Conservation (phyloP, 1,140 invertebrate species). For the Nephotettix cincticeps region DNA sequence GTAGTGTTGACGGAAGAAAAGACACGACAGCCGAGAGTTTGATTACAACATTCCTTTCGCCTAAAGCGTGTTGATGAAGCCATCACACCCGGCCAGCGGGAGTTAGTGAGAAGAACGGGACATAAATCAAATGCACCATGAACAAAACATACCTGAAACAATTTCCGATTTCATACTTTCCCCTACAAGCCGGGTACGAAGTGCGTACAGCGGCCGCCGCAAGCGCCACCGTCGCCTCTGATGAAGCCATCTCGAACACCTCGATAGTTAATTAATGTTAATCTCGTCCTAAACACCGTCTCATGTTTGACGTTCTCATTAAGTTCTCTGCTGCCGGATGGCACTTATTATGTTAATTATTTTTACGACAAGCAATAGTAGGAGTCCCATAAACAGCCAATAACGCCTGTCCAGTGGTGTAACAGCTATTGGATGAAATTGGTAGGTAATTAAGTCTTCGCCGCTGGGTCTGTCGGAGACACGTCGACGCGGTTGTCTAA, state of each 20-base stretch:
- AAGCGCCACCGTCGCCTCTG: not conserved
- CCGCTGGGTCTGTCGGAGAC: not conserved
- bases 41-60: too few species aligned
- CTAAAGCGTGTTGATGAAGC: not conserved
- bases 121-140: not conserved
- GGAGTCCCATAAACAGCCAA: not conserved
- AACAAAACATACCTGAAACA: constrained; percentile 6
- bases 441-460: not conserved
- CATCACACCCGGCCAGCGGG: not conserved
- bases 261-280: not conserved
- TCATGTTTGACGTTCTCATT: not conserved
- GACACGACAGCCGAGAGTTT: too few species aligned
- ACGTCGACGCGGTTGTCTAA: too few species aligned
- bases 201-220: not conserved
- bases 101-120: too few species aligned
- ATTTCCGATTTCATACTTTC: not conserved
- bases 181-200: not conserved
- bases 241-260: constrained; percentile 3
- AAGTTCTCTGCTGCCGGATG: not conserved
- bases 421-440: not conserved
- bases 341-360: constrained; percentile 1
- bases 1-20: too few species aligned
- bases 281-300: too few species aligned
- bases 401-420: not conserved
- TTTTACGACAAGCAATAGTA: not conserved